These are phyloP conservation scores for Deilephila porcellus DNA, from an alignment of 2,888 invertebrate genomes.

Conservation along the genomic window DNA sequence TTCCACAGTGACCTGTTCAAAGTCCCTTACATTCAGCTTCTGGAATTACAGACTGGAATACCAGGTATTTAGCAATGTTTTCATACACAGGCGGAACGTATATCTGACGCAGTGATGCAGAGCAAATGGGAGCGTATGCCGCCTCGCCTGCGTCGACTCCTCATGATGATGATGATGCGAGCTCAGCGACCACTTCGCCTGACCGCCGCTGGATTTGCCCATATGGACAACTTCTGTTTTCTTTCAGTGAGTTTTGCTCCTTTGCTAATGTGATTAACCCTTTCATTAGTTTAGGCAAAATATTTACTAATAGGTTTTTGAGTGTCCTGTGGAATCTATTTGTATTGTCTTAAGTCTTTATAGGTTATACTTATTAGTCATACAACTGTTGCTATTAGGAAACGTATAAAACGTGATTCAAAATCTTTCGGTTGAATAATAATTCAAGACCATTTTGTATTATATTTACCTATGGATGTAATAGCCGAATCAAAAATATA, in stretches of 20 bases:
- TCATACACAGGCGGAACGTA: constrained; percentile 59
- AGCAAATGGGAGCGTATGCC: constrained; percentile 74
- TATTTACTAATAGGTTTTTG: no score
- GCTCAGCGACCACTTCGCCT: constrained; percentile 75
- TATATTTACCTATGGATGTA: no score
- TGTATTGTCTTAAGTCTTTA: no score
- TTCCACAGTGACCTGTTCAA: no score
- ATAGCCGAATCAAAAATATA: no score
- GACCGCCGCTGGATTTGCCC: constrained; percentile 76
- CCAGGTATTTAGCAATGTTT: neutral
- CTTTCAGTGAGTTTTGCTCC: constrained; percentile 61
- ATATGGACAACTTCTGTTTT: constrained; percentile 78
- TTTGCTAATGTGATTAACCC: neutral
- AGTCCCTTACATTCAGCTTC: no score
- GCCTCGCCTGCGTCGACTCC: constrained; percentile 55
- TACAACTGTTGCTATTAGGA: no score
- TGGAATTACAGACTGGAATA: neutral
- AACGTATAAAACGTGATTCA: no score
- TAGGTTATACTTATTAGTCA: no score
- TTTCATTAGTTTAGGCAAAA: neutral
- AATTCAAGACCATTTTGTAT: no score
- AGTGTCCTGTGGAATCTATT: no score
- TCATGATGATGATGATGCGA: constrained; percentile 71
- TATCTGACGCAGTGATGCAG: constrained; percentile 71
- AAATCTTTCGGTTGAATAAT: no score